These are phyloP conservation scores for Oryzias woworae DNA, from an alignment of 2,113 vertebrate species.

Conservation along the genomic window DNA sequence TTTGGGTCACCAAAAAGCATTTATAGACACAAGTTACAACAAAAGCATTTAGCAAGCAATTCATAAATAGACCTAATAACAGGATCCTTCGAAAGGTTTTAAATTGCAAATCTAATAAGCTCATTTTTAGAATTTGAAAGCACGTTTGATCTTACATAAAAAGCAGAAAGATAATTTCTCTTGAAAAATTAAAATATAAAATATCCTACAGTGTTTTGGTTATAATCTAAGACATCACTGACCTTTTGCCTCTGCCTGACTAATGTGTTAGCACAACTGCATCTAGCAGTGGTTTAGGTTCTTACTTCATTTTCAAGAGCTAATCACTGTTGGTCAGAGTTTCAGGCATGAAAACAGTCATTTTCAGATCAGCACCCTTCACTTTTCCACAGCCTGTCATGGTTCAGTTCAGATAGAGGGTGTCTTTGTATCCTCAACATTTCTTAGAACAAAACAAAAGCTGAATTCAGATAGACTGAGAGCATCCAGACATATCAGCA, in stretches of 20 bases:
- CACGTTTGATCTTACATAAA: background rate
- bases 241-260: no score
- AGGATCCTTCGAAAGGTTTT: background rate
- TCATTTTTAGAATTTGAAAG: background rate
- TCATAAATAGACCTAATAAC: background rate
- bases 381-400: conserved; percentile 4
- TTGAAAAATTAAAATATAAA: background rate
- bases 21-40: background rate
- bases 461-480: conserved; percentile 34
- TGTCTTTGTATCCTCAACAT: conserved; percentile 63
- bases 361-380: conserved; percentile 19
- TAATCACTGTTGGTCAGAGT: background rate
- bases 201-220: background rate
- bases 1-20: background rate
- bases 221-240: no score
- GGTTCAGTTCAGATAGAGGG: conserved; percentile 27
- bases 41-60: no score
- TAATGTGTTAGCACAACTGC: no score
- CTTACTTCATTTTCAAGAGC: conserved; percentile 1
- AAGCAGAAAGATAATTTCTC: background rate
- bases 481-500: conserved; percentile 13
- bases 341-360: conserved; percentile 13
- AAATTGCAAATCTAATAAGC: background rate
- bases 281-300: background rate
- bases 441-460: conserved; percentile 53